Conservation (phyloP, 2,888 invertebrate species). For the Xylocampa areola region DNA sequence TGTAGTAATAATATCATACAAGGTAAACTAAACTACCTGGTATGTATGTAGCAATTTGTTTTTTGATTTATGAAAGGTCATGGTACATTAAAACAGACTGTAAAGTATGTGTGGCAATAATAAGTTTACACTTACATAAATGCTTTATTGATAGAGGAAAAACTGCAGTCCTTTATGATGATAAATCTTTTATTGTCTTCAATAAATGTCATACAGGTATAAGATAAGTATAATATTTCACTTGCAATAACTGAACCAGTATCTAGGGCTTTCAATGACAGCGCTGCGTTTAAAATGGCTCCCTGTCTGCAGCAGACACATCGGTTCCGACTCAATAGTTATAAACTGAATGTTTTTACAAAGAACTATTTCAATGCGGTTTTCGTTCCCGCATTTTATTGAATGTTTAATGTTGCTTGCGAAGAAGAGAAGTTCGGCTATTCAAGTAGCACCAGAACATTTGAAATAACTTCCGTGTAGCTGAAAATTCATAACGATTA, state of each 20-base stretch:
- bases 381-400: constrained; percentile 52
- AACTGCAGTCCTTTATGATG: no score
- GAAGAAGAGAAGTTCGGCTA: constrained; percentile 14
- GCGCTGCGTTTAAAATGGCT: constrained; percentile 46
- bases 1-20: no score
- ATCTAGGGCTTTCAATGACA: constrained; percentile 21
- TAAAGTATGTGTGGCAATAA: no score
- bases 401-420: constrained; percentile 63
- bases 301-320: constrained; percentile 64
- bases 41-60: no score
- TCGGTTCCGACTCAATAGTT: constrained; percentile 66
- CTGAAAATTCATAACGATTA: no score
- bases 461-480: constrained; percentile 8
- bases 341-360: constrained; percentile 70
- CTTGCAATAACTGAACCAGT: constrained; percentile 35
- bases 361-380: constrained; percentile 58
- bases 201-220: constrained; percentile 5
- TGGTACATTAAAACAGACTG: no score
- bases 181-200: no score
- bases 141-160: no score
- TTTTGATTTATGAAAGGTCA: no score
- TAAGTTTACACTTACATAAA: no score
- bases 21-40: no score
- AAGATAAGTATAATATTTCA: constrained; percentile 22
- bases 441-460: background rate